phyloP scores from a whole-genome alignment of 2,797 vertebrate genomes.

The Carcharodon carcharias region DNA sequence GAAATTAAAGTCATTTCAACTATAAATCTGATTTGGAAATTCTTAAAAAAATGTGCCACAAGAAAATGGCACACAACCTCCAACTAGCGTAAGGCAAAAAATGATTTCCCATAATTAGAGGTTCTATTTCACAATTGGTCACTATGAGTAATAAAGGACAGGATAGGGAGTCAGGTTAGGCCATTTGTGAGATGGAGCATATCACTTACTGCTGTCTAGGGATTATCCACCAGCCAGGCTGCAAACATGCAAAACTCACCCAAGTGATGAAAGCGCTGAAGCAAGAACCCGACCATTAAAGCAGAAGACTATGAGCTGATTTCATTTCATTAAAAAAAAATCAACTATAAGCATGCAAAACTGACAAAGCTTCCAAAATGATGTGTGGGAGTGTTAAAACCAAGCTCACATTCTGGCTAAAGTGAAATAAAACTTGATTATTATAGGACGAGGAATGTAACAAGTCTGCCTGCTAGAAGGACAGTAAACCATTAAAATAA shows the following conservation, averaged over 20 bases:
- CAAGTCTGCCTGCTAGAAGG: background rate
- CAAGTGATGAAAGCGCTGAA: background rate
- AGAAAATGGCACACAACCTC: background rate
- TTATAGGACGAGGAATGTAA: background rate
- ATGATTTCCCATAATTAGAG: background rate
- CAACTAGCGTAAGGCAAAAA: background rate
- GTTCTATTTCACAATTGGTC: background rate
- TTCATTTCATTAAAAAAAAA: constrained; percentile 4
- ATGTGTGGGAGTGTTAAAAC: background rate
- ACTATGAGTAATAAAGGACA: background rate
- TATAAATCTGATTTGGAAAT: background rate
- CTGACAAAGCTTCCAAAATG: background rate
- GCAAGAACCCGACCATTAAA: background rate
- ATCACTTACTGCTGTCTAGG: background rate
- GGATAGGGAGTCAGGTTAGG: background rate
- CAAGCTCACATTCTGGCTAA: background rate
- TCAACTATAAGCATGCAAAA: background rate
- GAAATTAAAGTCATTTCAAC: background rate
- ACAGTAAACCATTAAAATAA: constrained; percentile 15
- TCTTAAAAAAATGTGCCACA: background rate
- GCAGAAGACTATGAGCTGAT: background rate
- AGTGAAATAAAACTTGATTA: background rate
- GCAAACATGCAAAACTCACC: background rate
- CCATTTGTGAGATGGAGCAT: background rate
- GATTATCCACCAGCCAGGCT: background rate